Evolutionary conservation across 2,113 vertebrate genomes (phyloP).

Genomic region (Dipodomys spectabilis): DNA sequence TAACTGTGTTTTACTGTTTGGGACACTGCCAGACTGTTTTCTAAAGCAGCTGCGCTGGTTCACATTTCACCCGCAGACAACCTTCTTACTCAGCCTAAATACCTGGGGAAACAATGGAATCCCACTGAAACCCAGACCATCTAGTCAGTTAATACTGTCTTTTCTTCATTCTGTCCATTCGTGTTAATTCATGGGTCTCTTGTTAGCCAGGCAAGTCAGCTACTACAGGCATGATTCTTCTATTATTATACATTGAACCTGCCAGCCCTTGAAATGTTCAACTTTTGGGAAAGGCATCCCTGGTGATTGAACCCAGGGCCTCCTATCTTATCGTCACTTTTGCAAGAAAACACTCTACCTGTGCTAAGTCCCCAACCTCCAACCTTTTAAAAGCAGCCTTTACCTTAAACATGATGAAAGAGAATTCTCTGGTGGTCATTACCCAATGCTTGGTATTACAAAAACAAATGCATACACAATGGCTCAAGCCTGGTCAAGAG

Average conservation of each 20-base stretch:
- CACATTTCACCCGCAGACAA: not conserved
- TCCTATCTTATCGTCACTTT: no score
- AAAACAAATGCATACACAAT: not conserved
- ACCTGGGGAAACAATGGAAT: not conserved
- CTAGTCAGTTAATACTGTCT: not conserved
- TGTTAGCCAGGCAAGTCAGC: not conserved
- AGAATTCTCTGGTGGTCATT: not conserved
- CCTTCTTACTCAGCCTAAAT: not conserved
- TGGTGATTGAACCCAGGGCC: not conserved
- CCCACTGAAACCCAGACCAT: not conserved
- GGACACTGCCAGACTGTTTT: not conserved
- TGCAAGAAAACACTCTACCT: not conserved
- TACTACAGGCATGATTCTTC: not conserved
- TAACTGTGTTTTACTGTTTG: slow-evolving; percentile 14
- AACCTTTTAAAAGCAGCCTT: not conserved
- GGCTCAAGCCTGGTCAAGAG: not conserved
- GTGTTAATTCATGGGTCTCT: not conserved
- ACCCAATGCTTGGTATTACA: not conserved
- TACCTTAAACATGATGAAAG: slow-evolving; percentile 1
- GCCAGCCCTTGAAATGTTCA: not conserved
- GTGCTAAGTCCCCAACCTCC: accelerated
- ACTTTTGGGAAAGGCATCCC: not conserved
- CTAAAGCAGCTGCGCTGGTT: not conserved
- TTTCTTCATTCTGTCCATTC: not conserved
- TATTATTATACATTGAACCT: not conserved